Base-by-base conservation (phyloP, 1,140 invertebrate species). In the Belonocnema kinseyi region DNA sequence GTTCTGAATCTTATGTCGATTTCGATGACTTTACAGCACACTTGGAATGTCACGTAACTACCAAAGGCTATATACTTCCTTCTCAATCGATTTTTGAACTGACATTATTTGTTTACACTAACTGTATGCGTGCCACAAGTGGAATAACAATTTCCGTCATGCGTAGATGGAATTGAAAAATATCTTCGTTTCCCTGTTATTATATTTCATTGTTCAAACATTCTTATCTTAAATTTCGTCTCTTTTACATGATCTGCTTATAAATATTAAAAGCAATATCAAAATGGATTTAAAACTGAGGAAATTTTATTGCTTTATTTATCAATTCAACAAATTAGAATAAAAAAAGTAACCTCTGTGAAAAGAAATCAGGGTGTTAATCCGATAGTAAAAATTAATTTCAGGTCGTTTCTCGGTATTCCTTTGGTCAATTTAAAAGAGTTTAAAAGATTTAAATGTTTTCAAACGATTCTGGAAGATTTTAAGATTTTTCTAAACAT, bases 1-100 rank as follows among this genome's bases (percentile, higher is more conserved):
- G 13, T 26, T 66, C 26, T 66, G 58, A 66, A 66, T 66, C 58
- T 66, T 26, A 66, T 33, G 58, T 21, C 40, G 58, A 26, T 66
- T 21, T 66, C 58, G 12, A 66, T 66, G 58, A 66, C 26, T 66
- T 66, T 33, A 40, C 21, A 66, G 40, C 21, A 66, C 21, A 26
- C 58, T 40, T 14, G 13, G 40, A 66, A 66, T 66, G 26, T 26
- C 40, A 33, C 58, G 26, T 66, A 66, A 6, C 58, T 33, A 61
- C 12, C 58, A 26, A 19, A 58, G 54, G 16, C 58, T 33, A 61
- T 61, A 61, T 14, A 61, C 33, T 61, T 61, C 58, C 58, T 61
- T 61, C 19, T 21, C 58, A 61, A 61, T 61, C 58, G 33, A 26
- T 61, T 21, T 21, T 21, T 33, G 33, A 13, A 61, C 1, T 14